Base-by-base conservation (phyloP, 1,140 invertebrate species). In the Trissolcus basalis region DNA sequence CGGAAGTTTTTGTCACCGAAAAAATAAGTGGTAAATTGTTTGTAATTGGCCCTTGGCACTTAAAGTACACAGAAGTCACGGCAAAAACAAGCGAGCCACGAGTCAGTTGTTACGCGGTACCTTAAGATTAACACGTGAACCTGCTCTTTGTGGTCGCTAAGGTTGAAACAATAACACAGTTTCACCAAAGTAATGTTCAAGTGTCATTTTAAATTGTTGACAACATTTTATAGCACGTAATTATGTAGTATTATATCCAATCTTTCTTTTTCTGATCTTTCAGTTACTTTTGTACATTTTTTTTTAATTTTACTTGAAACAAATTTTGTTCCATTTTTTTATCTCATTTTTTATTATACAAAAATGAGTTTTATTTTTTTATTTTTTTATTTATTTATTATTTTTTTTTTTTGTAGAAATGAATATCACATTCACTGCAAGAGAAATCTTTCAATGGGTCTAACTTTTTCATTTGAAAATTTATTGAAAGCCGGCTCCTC, bases 101-200 rank as follows among this genome's bases (percentile, higher is more conserved):
- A 64, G 64, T 33, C 36, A 12, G 32, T 60, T 51, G 36, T 43
- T 59, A 27, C 19, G 19, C 47, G 59, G 27, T 43, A 43, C 53
- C 51, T 55, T 45, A 16, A 54, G 64, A 65, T 65, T 36, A 75
- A 68, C 58, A 69, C 51, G 64, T 75, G 53, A 75, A 55, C 12
- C 19, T 55, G 4, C 19, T n/a, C 16, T 39, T 19, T 51, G 44
- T 51, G 9, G 32, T 51, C 35, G 10, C 45, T 32, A 35, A 51
- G 33, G 15, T 14, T 50, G 50, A 16, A 13, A 6, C 41, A 41
- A 65, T 55, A 12, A 10, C 16, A 27, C 19, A 27, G n/a, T 43
- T 59, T 59, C 43, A 19, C 32, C 41, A 47, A 59, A 50, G 41
- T 27, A 27, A 27, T 27, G 19, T 27, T 27, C 19, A 27, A 27